These are phyloP conservation scores for Pimpla rufipes DNA, from an alignment of 2,888 invertebrate genomes.

Conservation along the genomic window DNA sequence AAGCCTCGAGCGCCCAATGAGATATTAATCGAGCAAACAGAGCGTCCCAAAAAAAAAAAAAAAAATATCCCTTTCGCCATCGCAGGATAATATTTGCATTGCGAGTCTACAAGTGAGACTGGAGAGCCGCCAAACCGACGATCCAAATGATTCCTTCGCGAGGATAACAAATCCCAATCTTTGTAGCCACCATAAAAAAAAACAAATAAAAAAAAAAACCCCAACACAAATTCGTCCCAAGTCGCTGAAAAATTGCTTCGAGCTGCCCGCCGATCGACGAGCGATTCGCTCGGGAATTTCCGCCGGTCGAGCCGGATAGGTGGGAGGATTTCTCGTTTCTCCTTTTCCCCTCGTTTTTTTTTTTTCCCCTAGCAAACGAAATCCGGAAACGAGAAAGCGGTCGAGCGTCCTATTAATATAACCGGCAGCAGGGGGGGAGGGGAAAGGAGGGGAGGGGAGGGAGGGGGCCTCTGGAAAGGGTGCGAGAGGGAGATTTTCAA, in stretches of 20 bases:
- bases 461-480: not conserved
- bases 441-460: slow-evolving; percentile 55
- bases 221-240: no score
- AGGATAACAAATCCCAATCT: not conserved
- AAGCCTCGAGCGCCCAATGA: not conserved
- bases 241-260: not conserved
- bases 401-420: slow-evolving; percentile 75
- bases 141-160: not conserved
- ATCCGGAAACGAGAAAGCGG: slow-evolving; percentile 72
- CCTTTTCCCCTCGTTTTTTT: slow-evolving; percentile 1
- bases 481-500: slow-evolving; percentile 73
- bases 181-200: not conserved
- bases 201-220: slow-evolving; percentile 5
- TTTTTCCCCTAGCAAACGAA: slow-evolving; percentile 53
- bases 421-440: no score
- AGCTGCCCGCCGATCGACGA: slow-evolving; percentile 5
- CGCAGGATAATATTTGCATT: slow-evolving; percentile 76
- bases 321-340: not conserved
- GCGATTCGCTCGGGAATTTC: not conserved
- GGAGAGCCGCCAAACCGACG: slow-evolving; percentile 73
- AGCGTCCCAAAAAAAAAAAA: not conserved
- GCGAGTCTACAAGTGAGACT: slow-evolving; percentile 72
- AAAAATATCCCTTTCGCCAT: slow-evolving; percentile 41
- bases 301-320: not conserved
- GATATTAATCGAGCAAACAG: not conserved